Conservation (phyloP, 2,113 vertebrate genomes). For the Gobio gobio region DNA sequence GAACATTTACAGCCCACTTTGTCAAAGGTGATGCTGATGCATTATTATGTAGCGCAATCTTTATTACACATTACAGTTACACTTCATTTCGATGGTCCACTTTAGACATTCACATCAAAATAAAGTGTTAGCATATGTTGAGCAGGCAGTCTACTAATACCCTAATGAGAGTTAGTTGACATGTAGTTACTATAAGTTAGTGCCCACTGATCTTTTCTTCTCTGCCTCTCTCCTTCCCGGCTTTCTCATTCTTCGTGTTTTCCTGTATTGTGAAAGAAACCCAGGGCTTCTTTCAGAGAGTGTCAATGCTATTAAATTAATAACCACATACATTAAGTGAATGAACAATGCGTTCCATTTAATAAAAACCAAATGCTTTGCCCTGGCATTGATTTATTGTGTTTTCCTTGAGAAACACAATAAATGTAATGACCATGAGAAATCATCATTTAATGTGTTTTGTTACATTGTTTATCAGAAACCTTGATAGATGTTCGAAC, state of each 20-base stretch:
- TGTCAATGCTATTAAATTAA: background rate
- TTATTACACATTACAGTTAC: background rate
- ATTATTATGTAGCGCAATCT: background rate
- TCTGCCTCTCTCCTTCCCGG: too few relatives aligned
- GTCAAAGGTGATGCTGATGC: background rate
- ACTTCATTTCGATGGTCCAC: too few relatives aligned
- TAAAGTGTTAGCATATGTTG: too few relatives aligned
- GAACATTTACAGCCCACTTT: background rate
- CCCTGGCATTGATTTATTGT: slow-evolving; percentile 21
- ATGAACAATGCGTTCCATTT: background rate
- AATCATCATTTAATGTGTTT: slow-evolving; percentile 9
- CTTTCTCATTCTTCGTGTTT: background rate
- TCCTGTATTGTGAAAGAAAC: background rate
- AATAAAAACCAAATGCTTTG: background rate
- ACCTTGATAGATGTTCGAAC: slow-evolving; percentile 18
- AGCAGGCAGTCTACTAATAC: too few relatives aligned
- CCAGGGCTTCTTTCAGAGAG: background rate
- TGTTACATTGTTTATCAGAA: slow-evolving; percentile 16
- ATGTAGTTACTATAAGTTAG: background rate
- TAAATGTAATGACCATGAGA: slow-evolving; percentile 13
- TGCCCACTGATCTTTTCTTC: background rate
- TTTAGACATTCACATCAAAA: too few relatives aligned
- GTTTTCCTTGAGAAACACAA: slow-evolving; percentile 37
- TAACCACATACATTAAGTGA: background rate
- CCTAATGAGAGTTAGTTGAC: too few relatives aligned